phyloP scores from a whole-genome alignment of 2,113 vertebrate species.

The Coregonus clupeaformis region DNA sequence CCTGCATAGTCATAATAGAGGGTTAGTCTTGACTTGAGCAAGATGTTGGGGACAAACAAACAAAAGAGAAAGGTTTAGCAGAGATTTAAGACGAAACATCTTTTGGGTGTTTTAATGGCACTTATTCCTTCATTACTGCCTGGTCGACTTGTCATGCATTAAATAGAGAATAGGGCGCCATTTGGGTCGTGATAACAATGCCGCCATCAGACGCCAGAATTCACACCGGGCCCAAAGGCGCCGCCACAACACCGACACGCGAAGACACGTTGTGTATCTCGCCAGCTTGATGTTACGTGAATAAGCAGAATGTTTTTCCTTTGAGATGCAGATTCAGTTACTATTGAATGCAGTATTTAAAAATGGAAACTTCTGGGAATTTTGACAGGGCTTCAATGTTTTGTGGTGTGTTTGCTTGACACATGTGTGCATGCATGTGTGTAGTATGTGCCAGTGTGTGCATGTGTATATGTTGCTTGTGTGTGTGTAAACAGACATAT shows the following conservation, averaged over 20 bases:
- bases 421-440: not conserved
- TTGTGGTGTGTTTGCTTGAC: no score
- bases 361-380: slow-evolving; percentile 36
- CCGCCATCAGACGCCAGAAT: slow-evolving; percentile 41
- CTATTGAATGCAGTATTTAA: slow-evolving; percentile 16
- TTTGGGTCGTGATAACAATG: no score
- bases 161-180: no score
- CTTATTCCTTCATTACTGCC: no score
- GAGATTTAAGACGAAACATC: slow-evolving; percentile 30
- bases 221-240: no score
- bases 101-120: no score
- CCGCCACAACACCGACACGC: no score
- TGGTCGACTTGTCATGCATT: no score
- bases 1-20: not conserved
- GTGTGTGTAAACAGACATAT: no score
- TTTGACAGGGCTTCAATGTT: slow-evolving; percentile 36
- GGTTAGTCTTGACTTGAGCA: not conserved
- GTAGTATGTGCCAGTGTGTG: no score
- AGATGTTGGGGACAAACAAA: not conserved
- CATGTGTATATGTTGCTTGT: no score
- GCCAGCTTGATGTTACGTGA: slow-evolving; percentile 38
- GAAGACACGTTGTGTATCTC: slow-evolving; percentile 25
- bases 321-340: slow-evolving; percentile 39
- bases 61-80: slow-evolving; percentile 16
- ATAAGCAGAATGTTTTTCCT: slow-evolving; percentile 39